A percentile compares a stretch with the other conserved stretches of the same genome.
These are phyloP conservation scores for Chroicocephalus ridibundus DNA, from an alignment of 2,113 vertebrate genomes.

Conservation along the genomic window DNA sequence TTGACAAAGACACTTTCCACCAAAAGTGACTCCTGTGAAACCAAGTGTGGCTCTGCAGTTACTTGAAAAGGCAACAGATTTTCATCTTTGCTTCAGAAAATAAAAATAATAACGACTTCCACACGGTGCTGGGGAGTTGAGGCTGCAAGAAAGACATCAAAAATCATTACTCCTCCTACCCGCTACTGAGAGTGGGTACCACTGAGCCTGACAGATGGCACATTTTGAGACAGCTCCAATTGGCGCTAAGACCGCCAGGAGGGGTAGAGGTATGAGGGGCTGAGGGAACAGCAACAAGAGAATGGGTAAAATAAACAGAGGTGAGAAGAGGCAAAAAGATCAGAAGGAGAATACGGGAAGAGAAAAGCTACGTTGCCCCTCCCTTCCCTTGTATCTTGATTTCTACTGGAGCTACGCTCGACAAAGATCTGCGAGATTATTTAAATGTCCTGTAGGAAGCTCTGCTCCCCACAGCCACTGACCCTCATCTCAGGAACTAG, in stretches of 20 bases:
- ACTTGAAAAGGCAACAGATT: neutral
- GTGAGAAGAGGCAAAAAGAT: neutral
- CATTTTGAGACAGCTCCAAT: neutral
- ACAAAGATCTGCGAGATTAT: neutral
- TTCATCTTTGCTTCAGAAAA: neutral
- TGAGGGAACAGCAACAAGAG: neutral
- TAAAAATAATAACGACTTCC: neutral
- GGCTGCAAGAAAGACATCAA: neutral
- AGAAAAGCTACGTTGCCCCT: neutral
- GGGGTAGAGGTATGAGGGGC: neutral
- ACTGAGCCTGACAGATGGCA: neutral
- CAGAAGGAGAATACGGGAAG: neutral
- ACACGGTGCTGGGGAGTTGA: neutral
- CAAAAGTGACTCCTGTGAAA: neutral
- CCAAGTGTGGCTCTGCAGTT: neutral
- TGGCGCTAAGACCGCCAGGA: neutral
- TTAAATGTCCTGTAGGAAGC: neutral
- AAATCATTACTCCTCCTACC: neutral
- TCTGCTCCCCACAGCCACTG: neutral
- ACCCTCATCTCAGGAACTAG: neutral
- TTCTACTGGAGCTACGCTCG: neutral
- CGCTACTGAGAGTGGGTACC: neutral
- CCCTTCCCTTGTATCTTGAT: neutral
- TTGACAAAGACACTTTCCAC: neutral
- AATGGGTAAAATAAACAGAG: neutral